phyloP scores from a whole-genome alignment of 2,888 invertebrate genomes.

The Eristalinus aeneus region DNA sequence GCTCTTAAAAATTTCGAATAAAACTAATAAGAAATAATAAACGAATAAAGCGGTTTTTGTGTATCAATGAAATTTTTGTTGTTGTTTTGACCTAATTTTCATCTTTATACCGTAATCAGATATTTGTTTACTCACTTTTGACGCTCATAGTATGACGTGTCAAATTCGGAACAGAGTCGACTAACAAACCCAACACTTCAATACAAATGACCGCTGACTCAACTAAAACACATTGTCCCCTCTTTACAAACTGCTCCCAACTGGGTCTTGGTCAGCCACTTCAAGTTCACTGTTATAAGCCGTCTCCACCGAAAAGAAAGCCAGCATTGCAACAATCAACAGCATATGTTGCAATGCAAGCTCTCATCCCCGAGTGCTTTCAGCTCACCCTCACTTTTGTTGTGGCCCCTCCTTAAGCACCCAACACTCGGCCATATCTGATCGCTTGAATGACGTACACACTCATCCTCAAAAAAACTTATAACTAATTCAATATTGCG shows the following conservation, averaged over 20 bases:
- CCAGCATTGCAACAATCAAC: neutral
- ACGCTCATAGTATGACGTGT: too few species aligned
- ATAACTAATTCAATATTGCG: conserved; percentile 61
- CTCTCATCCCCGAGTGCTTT: neutral
- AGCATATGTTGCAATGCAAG: neutral
- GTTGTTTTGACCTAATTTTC: too few species aligned
- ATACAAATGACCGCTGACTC: too few species aligned
- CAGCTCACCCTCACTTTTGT: neutral
- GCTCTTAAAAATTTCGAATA: too few species aligned
- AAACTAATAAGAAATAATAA: too few species aligned
- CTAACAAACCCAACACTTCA: too few species aligned
- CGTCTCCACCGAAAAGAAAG: neutral
- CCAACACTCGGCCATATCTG: conserved; percentile 16
- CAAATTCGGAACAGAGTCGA: too few species aligned
- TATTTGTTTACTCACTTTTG: too few species aligned
- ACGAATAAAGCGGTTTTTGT: too few species aligned
- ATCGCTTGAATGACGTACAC: conserved; percentile 26
- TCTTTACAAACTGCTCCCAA: neutral
- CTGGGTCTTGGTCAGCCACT: neutral
- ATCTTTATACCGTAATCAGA: too few species aligned
- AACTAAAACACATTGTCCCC: too few species aligned
- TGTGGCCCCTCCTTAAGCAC: neutral
- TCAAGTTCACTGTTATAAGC: neutral
- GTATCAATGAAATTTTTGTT: too few species aligned
- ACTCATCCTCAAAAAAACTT: neutral